Conservation (phyloP, 2,888 invertebrate genomes). For the Macrosoma leucophasiata region DNA sequence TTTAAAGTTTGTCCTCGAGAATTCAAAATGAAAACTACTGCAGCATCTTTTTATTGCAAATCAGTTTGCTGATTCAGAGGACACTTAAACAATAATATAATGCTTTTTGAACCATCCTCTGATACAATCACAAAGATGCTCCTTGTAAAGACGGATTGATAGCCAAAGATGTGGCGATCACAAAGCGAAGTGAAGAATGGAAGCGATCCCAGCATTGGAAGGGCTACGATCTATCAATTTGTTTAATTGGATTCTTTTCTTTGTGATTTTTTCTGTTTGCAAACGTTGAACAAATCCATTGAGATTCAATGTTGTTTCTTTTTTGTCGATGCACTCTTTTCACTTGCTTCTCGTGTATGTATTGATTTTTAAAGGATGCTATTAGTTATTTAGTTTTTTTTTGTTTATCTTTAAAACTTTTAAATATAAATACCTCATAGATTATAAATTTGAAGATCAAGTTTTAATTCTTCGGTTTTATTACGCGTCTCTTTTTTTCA, state of each 20-base stretch:
- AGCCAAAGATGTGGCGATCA: conserved; percentile 52
- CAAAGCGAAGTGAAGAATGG: conserved; percentile 47
- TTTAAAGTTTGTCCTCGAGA: no score
- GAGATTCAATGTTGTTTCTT: conserved; percentile 51
- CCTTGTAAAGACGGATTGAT: conserved; percentile 47
- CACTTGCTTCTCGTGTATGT: conserved; percentile 24
- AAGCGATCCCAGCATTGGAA: conserved; percentile 33
- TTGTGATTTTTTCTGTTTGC: conserved; percentile 51
- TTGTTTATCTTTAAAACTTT: no score
- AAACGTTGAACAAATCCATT: conserved; percentile 43
- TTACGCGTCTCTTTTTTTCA: background rate
- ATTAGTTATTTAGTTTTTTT: no score
- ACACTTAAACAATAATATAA: no score
- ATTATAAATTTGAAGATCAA: background rate
- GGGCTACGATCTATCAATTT: conserved; percentile 60
- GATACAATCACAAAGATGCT: conserved; percentile 36
- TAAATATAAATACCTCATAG: no score
- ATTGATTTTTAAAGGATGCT: conserved; percentile 25
- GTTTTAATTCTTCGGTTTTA: conserved; percentile 1
- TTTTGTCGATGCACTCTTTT: conserved; percentile 30
- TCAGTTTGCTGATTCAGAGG: no score
- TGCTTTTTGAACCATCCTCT: no score
- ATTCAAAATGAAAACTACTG: no score
- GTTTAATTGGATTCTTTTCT: conserved; percentile 66
- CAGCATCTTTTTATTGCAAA: no score